These are phyloP conservation scores for Rotaria macrura DNA, from an alignment of 2,888 invertebrate genomes.

Conservation along the genomic window DNA sequence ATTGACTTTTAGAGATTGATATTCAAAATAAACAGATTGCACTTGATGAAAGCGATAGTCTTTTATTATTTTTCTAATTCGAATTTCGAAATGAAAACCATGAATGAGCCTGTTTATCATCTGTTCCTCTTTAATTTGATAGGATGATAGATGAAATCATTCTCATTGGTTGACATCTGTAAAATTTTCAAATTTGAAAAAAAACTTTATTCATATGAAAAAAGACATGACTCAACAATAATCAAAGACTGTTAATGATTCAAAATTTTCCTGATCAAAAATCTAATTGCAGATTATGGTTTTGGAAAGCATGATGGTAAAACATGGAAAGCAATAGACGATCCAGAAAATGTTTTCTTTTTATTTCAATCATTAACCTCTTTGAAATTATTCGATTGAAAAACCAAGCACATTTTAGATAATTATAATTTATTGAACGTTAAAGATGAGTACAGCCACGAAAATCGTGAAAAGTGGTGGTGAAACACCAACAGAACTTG, in stretches of 20 bases:
- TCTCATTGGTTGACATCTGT: not conserved
- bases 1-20: too few species aligned
- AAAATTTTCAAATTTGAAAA: not conserved
- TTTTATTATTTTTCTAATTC: too few species aligned
- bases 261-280: not conserved
- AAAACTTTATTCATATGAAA: too few species aligned
- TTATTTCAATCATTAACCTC: not conserved
- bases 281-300: not conserved
- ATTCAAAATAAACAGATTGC: too few species aligned
- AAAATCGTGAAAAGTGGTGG: slow-evolving; percentile 8
- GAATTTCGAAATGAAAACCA: too few species aligned
- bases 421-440: not conserved
- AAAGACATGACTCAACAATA: too few species aligned
- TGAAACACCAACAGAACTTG: slow-evolving; percentile 10
- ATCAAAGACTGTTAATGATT: too few species aligned
- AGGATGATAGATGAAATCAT: not conserved
- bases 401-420: not conserved
- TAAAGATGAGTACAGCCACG: not conserved
- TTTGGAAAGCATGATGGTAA: not conserved
- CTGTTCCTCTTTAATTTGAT: not conserved
- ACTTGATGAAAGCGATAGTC: too few species aligned
- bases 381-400: not conserved
- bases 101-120: not conserved
- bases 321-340: not conserved
- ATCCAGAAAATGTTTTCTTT: not conserved